Conservation (phyloP, 1,140 invertebrate species). For the Hycleus cichorii region DNA sequence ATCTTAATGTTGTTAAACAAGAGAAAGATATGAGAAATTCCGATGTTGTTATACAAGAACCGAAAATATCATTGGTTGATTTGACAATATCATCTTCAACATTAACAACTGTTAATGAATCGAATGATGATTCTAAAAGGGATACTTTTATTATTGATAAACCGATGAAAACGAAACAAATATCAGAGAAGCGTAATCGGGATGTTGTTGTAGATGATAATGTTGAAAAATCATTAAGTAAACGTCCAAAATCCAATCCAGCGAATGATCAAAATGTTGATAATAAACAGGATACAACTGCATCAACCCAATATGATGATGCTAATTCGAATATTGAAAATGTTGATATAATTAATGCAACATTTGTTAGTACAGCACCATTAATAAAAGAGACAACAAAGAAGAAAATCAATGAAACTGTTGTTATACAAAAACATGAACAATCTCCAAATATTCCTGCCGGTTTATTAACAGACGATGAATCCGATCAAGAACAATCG, state of each 20-base stretch:
- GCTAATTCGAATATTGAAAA: conserved; percentile 15
- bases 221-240: background rate
- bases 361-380: background rate
- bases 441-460: conserved; percentile 2
- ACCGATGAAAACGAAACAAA: background rate
- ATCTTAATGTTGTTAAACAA: conserved; percentile 3
- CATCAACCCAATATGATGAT: conserved; percentile 21
- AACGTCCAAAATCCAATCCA: conserved; percentile 4
- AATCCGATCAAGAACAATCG: conserved; percentile 13
- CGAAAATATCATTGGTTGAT: conserved; percentile 7
- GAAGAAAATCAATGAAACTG: conserved; percentile 16
- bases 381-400: background rate
- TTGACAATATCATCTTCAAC: background rate
- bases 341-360: conserved; percentile 10
- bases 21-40: conserved; percentile 4
- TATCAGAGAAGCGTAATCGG: background rate
- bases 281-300: background rate
- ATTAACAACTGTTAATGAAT: background rate
- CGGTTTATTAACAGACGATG: conserved; percentile 30
- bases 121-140: background rate
- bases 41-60: conserved; percentile 16
- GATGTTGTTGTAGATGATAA: conserved; percentile 5
- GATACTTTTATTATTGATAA: background rate
- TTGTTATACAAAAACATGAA: conserved; percentile 17
- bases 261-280: background rate